Evolutionary conservation across 2,113 vertebrate species (phyloP), one percentile per base, ranked within the genome.

Genomic region (Varanus komodoensis): DNA sequence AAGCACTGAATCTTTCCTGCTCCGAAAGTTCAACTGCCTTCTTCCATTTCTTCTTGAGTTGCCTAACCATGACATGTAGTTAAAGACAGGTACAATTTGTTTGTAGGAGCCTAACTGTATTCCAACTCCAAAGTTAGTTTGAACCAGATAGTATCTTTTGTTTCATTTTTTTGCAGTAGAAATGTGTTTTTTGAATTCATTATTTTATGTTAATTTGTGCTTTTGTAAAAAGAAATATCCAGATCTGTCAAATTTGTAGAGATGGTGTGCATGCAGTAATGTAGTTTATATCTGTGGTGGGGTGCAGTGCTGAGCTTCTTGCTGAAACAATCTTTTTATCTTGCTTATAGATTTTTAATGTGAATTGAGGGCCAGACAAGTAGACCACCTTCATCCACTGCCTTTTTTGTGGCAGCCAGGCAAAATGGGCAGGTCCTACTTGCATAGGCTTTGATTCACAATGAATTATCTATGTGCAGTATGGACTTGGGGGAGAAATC

Each of bases 31-130:
- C 61, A 69, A 3, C 23, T n/a, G 27, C 44, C 29, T 89, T 84
- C 38, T 87, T 83, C 67, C 19, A 89, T 93, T 94, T 85, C 54
- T 74, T 90, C 27, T 84, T 89, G 87, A 89, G 8, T 57, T 89
- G 34, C 77, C 3, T 93, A 83, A 91, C 89, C 86, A 50, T 90
- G 80, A 34, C 38, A 68, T 80, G 68, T 88, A 52, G 23, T 87
- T 82, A 88, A 90, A 85, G 86, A 86, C 84, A 91, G 44, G 27
- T 29, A 92, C 6, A 44, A 8, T 80, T 23, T 50, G 54, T 0
- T 83, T 91, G 19, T 68, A 90, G 74, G 77, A 50, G 8, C 4
- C 85, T 93, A 86, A 83, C 75, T 50, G 12, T 77, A n/a, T 75
- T 67, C 93, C 9, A 82, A 84, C 75, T 88, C 29, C 83, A 74